These are phyloP conservation scores for Otis tarda DNA, from an alignment of 2,113 vertebrate species.

Conservation along the genomic window DNA sequence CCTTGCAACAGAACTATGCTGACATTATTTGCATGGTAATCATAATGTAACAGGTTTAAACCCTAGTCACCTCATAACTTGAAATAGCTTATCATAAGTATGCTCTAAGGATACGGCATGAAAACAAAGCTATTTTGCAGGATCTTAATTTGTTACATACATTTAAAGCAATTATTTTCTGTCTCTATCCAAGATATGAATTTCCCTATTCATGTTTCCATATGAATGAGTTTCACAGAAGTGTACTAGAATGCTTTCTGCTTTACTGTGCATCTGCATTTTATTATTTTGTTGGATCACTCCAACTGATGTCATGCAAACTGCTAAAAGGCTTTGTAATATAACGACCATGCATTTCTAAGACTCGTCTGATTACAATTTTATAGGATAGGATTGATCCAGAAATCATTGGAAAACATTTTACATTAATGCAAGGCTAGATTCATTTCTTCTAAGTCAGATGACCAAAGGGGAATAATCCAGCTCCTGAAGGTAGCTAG, in stretches of 20 bases:
- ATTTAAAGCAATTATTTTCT: background rate
- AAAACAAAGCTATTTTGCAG: background rate
- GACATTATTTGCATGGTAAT: background rate
- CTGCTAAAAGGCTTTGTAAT: background rate
- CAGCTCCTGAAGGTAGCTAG: background rate
- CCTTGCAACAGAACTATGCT: background rate
- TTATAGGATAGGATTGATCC: background rate
- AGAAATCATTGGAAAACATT: background rate
- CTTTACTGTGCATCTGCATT: background rate
- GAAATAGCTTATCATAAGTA: background rate
- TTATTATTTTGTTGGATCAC: background rate
- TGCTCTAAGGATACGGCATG: background rate
- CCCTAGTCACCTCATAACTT: background rate
- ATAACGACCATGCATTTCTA: background rate
- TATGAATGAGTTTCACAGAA: background rate
- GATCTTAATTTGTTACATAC: background rate
- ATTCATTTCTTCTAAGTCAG: background rate
- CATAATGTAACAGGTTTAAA: background rate
- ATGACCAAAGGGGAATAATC: background rate
- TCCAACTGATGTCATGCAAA: background rate
- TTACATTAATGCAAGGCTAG: background rate
- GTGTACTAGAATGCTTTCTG: background rate
- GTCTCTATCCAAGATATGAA: background rate
- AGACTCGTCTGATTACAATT: background rate
- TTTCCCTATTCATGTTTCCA: background rate